These are phyloP conservation scores for Forbesichthys papilliferus DNA, from an alignment of 2,113 vertebrate genomes.

Conservation along the genomic window DNA sequence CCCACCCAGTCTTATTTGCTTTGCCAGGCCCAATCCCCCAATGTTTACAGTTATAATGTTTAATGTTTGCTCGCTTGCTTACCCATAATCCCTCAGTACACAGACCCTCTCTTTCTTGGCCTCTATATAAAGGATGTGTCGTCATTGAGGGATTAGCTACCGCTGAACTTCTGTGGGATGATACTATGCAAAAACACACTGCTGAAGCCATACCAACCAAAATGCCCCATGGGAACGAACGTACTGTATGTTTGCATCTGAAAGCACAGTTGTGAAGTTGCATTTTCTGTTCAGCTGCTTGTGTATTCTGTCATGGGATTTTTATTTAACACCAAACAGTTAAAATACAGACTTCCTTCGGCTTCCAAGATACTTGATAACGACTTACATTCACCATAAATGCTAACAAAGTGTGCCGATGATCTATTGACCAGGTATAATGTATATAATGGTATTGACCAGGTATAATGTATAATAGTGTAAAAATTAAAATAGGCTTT, in stretches of 20 bases:
- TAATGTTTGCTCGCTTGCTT: conserved; percentile 68
- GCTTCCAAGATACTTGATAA: conserved; percentile 1
- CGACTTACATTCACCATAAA: conserved; percentile 6
- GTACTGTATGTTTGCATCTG: neutral
- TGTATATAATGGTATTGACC: no score
- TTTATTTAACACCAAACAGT: conserved; percentile 1
- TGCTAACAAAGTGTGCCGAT: neutral
- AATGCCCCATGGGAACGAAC: conserved; percentile 4
- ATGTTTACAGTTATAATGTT: conserved; percentile 63
- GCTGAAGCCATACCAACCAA: conserved; percentile 27
- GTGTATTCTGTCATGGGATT: conserved; percentile 10
- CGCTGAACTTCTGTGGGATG: conserved; percentile 50
- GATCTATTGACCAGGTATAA: conserved; percentile 11
- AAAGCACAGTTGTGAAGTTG: neutral
- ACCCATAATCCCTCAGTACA: conserved; percentile 64
- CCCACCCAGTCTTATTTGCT: conserved; percentile 1
- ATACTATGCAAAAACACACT: conserved; percentile 41
- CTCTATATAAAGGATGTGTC: conserved; percentile 52
- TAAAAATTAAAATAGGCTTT: neutral
- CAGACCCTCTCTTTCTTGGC: conserved; percentile 47
- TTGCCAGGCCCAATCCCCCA: conserved; percentile 29
- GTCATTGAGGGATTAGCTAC: conserved; percentile 58
- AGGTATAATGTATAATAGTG: neutral
- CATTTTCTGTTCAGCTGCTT: neutral
- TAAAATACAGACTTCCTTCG: neutral